Conservation (phyloP, 1,140 invertebrate genomes). For the Pachyrhynchus sulphureomaculatus region DNA sequence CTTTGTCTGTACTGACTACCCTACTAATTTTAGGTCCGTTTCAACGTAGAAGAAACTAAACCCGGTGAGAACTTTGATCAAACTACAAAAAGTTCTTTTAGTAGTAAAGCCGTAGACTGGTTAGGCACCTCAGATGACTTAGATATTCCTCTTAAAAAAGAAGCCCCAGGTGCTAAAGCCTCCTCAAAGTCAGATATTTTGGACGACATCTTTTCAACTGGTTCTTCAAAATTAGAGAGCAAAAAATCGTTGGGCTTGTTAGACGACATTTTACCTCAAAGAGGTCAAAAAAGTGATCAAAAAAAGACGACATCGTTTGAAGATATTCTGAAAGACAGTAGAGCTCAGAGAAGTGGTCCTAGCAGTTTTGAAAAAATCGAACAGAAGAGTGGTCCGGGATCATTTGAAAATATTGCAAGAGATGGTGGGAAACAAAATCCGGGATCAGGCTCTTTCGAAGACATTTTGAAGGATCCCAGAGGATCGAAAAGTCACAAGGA, state of each 20-base stretch:
- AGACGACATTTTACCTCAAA: constrained; percentile 41
- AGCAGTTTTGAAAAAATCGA: neutral
- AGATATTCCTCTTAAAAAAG: neutral
- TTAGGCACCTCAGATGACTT: constrained; percentile 1
- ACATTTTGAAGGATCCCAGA: neutral
- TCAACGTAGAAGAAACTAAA: constrained; percentile 8
- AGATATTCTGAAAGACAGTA: constrained; percentile 44
- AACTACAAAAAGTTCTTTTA: constrained; percentile 1
- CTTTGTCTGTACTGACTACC: too few relatives aligned
- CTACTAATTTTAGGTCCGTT: constrained; percentile 8
- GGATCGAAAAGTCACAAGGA: neutral
- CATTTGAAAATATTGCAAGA: neutral
- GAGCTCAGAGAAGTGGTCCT: constrained; percentile 17
- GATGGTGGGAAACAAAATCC: neutral
- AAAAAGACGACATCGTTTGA: constrained; percentile 41
- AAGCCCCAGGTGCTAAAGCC: neutral
- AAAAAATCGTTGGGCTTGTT: constrained; percentile 35
- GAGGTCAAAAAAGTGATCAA: constrained; percentile 29
- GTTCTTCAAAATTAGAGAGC: constrained; percentile 1
- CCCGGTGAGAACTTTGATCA: neutral
- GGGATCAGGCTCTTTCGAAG: neutral
- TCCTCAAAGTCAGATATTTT: neutral
- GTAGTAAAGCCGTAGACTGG: constrained; percentile 15
- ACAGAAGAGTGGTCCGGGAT: constrained; percentile 11
- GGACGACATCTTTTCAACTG: constrained; percentile 3